A percentile compares a stretch with the other conserved stretches of the same genome.
These are phyloP conservation scores for Cyphomyrus plagiostoma DNA, from an alignment of 2,113 vertebrate genomes.

Conservation along the genomic window DNA sequence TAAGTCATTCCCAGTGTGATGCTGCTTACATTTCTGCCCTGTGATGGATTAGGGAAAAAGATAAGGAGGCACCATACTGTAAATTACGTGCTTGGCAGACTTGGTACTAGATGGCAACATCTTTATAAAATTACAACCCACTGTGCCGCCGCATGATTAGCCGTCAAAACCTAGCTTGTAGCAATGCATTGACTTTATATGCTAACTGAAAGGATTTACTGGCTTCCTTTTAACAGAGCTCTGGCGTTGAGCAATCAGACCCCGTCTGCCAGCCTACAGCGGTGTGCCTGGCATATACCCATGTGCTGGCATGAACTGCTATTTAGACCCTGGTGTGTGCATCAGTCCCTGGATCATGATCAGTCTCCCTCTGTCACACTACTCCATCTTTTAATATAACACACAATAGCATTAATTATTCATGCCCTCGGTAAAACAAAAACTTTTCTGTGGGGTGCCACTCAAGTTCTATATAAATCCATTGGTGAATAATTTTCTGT, in stretches of 20 bases:
- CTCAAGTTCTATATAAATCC: background rate
- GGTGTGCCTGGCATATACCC: background rate
- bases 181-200: background rate
- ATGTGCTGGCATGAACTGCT: background rate
- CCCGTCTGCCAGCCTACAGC: background rate
- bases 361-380: background rate
- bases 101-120: background rate
- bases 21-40: background rate
- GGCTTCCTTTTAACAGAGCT: background rate
- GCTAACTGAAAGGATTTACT: background rate
- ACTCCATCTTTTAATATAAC: background rate
- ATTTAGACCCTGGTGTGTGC: background rate
- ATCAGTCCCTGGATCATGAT: background rate
- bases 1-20: background rate
- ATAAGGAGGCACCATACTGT: background rate
- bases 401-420: background rate
- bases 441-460: background rate
- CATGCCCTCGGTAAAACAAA: background rate
- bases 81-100: background rate
- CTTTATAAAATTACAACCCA: background rate
- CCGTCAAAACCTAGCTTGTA: background rate
- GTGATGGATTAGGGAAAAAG: background rate
- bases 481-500: background rate
- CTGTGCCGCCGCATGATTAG: background rate
- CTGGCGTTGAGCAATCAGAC: background rate